Percentiles rank a stretch among this genome's conserved stretches.
Evolutionary conservation across 2,113 vertebrate genomes (phyloP).

Genomic region (Thermophis baileyi): DNA sequence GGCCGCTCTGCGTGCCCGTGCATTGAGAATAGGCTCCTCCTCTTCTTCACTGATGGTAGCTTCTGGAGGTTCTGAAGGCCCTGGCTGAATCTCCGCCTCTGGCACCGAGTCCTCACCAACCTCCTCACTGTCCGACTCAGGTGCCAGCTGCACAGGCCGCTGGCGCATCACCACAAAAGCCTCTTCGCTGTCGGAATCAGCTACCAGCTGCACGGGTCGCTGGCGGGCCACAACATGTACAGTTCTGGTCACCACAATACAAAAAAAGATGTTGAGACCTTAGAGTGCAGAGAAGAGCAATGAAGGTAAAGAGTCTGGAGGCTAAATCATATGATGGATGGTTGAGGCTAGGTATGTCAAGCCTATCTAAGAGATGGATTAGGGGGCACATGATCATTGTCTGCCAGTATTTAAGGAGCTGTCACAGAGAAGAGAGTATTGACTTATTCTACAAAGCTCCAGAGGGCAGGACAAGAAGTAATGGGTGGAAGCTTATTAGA

Average conservation of each 20-base stretch:
- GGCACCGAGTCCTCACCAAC: too few species aligned
- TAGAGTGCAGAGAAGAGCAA: background rate
- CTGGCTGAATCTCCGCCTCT: too few species aligned
- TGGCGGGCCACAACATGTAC: too few species aligned
- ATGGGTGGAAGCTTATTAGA: background rate
- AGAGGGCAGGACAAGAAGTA: background rate
- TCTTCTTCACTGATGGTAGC: too few species aligned
- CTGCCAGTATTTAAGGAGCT: background rate
- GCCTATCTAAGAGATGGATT: background rate
- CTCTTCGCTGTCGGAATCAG: too few species aligned
- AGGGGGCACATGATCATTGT: background rate
- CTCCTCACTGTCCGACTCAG: too few species aligned
- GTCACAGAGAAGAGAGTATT: background rate
- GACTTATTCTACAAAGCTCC: background rate
- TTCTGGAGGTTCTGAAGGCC: too few species aligned
- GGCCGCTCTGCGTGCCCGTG: too few species aligned
- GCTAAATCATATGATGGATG: background rate
- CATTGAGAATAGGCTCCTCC: too few species aligned
- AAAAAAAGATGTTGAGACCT: background rate
- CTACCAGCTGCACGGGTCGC: too few species aligned
- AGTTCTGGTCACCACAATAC: background rate
- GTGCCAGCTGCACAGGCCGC: too few species aligned
- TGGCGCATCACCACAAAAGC: too few species aligned
- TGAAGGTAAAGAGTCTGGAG: background rate
- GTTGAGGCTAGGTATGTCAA: background rate